Evolutionary conservation across 2,888 invertebrate genomes (phyloP), one percentile per base, ranked within the genome.

Genomic region (Periphyllus acericola): DNA sequence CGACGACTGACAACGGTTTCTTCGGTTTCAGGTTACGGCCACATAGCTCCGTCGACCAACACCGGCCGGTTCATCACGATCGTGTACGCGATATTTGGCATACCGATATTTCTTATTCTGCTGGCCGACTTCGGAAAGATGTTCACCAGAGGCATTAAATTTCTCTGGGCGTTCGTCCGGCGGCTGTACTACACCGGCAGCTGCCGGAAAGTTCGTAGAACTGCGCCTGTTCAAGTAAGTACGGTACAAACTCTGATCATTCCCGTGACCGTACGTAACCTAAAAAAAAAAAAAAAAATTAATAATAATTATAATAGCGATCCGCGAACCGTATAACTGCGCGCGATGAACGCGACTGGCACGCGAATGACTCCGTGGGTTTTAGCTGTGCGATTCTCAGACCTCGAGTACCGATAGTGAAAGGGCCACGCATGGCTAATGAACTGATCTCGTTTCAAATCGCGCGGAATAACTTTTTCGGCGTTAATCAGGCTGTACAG

Each of bases 71-170:
- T 96, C 0, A 93, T 98, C 80, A 98, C 98, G 0, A 98, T 99
- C 90, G 93, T 97, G 46, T 99, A 99, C 92, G 97, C 99, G 52
- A 94, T 97, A 89, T 94, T 99, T 89, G 99, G 99, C 21, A 99
- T 99, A 90, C 99, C 99, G 0, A 93, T 99, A 90, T 98, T 99
- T 92, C 93, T 99, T 90, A 96, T 99, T 88, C 95, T 98, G 29
- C 92, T 99, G 90, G 97, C 98, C 71, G 98, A 98, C 92, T 96
- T 99, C 91, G 99, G 99, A 90, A 98, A 97, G 93, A 93, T 97
- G 19, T 96, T 99, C 91, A 98, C 98, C 0, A 93, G 97, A 90
- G 94, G 94, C 89, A 96, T 98, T 89, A 98, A 98, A 92, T 96
- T 96, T 92, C 92, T 97, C 40, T 98, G 97, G 97, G 95, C 96